Conservation (phyloP, 2,888 invertebrate genomes). For the Alentia gelatinosa region DNA sequence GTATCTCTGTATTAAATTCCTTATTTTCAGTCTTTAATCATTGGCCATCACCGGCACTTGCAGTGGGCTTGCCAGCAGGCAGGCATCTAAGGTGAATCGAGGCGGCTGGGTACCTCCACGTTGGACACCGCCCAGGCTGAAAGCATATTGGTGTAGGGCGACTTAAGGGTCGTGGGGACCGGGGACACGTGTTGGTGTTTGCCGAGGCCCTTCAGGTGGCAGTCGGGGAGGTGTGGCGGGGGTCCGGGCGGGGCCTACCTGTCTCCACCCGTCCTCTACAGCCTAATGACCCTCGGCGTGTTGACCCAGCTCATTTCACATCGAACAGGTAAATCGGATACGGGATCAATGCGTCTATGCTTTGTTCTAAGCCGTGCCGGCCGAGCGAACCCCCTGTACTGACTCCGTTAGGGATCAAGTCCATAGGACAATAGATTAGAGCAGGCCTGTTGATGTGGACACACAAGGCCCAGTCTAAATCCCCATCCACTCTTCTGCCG, state of each 20-base stretch:
- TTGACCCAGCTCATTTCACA: constrained; percentile 23
- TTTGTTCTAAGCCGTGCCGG: constrained; percentile 15
- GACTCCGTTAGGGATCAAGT: neutral
- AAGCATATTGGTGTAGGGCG: constrained; percentile 12
- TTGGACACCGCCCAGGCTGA: neutral
- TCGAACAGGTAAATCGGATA: constrained; percentile 42
- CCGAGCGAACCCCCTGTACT: neutral
- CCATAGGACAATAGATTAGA: neutral
- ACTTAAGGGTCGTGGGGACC: constrained; percentile 18
- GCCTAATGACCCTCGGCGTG: constrained; percentile 31
- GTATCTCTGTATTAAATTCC: no score
- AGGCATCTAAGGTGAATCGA: neutral
- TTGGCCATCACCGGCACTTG: no score
- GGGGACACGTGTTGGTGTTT: constrained; percentile 45
- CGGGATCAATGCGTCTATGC: constrained; percentile 11
- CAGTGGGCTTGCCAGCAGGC: neutral
- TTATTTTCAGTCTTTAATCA: no score
- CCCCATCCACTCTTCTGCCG: neutral
- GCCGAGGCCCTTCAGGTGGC: neutral
- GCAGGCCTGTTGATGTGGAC: neutral
- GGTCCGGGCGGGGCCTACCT: constrained; percentile 37
- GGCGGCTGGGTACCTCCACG: neutral
- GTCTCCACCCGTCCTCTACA: neutral
- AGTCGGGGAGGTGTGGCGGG: neutral
- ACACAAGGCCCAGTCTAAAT: neutral